Conservation (phyloP, 2,113 vertebrate species). For the Nesoenas mayeri region DNA sequence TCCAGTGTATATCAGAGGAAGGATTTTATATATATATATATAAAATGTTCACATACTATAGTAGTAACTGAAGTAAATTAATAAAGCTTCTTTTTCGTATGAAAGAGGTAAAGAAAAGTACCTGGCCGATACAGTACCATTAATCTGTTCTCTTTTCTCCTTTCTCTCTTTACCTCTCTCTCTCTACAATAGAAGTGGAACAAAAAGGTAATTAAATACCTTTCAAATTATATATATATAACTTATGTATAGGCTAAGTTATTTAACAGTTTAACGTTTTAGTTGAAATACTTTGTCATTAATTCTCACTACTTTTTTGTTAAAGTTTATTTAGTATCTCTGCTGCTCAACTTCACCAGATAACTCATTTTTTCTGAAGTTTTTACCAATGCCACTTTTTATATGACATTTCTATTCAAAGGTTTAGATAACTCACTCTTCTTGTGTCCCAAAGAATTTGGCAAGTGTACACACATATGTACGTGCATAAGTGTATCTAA, state of each 20-base stretch:
- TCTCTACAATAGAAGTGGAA: constrained; percentile 99
- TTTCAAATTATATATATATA: constrained; percentile 81
- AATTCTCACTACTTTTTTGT: constrained; percentile 78
- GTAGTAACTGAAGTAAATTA: constrained; percentile 63
- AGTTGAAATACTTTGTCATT: constrained; percentile 79
- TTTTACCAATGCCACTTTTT: constrained; percentile 16
- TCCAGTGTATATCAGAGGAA: constrained; percentile 32
- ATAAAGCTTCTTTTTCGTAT: constrained; percentile 74
- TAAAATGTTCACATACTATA: constrained; percentile 46
- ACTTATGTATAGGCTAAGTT: constrained; percentile 80
- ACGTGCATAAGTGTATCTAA: not conserved
- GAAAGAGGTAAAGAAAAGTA: constrained; percentile 80
- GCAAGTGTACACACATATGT: not conserved
- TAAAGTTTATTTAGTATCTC: constrained; percentile 77
- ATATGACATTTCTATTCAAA: constrained; percentile 21
- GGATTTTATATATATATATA: not conserved
- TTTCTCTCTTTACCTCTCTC: constrained; percentile 86
- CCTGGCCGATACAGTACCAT: constrained; percentile 82
- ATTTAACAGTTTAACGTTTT: constrained; percentile 77
- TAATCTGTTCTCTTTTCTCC: constrained; percentile 92
- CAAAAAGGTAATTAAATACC: constrained; percentile 99
- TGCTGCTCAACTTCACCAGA: constrained; percentile 80
- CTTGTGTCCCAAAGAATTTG: constrained; percentile 19
- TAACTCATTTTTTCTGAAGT: constrained; percentile 24
- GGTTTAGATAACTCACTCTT: not conserved